A percentile compares a stretch with the other conserved stretches of the same genome.
phyloP scores from a whole-genome alignment of 1,140 invertebrate species.

The Zeugodacus cucurbitae region DNA sequence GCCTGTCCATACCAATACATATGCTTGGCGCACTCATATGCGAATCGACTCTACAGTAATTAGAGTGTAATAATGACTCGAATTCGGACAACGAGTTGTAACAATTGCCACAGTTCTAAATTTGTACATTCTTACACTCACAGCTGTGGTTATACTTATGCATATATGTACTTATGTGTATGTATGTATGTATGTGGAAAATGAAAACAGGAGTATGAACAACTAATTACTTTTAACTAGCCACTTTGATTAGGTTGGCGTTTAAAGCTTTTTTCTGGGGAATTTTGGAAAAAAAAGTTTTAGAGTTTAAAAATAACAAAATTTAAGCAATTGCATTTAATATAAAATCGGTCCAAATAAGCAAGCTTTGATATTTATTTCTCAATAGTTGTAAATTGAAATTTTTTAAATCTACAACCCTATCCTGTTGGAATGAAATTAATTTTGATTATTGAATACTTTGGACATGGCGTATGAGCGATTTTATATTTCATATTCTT shows the following conservation, averaged over 20 bases:
- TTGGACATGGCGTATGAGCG: too few species aligned
- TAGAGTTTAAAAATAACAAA: background rate
- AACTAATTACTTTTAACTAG: conserved; percentile 16
- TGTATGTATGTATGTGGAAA: background rate
- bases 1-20: background rate
- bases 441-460: too few species aligned
- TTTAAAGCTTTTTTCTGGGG: background rate
- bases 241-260: background rate
- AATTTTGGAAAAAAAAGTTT: background rate
- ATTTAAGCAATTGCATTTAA: background rate
- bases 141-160: background rate
- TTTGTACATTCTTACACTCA: background rate
- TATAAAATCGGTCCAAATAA: too few species aligned
- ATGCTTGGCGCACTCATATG: background rate
- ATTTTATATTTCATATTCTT: too few species aligned
- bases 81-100: conserved; percentile 13
- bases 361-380: too few species aligned
- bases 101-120: background rate
- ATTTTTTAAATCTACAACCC: too few species aligned
- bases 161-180: too few species aligned
- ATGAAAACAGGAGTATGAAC: background rate
- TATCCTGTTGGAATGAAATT: too few species aligned
- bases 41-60: background rate
- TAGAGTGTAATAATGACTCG: conserved; percentile 12
- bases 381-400: too few species aligned